Evolutionary conservation across 2,888 invertebrate genomes (phyloP).

Genomic region (Pandemis heparana): DNA sequence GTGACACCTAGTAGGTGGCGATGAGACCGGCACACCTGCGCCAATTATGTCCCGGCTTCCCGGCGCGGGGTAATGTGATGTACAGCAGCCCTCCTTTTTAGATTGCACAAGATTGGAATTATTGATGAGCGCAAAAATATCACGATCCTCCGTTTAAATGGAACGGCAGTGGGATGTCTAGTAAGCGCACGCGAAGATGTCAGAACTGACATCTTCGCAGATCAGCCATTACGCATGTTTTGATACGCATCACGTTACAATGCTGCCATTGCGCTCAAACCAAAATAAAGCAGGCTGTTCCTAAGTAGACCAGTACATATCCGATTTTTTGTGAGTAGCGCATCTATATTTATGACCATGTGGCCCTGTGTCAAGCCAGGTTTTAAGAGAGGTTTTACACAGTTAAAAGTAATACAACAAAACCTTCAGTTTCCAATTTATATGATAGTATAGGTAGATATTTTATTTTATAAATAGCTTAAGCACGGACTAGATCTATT

Average conservation of each 20-base stretch:
- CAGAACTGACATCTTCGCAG: not conserved
- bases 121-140: conserved; percentile 42
- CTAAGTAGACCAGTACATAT: too few species aligned
- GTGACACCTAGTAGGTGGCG: conserved; percentile 65
- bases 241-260: not conserved
- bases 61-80: conserved; percentile 49
- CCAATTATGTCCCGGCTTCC: conserved; percentile 61
- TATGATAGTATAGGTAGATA: too few species aligned
- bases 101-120: conserved; percentile 53
- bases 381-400: too few species aligned
- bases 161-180: conserved; percentile 11
- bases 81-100: conserved; percentile 52
- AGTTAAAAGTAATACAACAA: not conserved
- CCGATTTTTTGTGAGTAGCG: too few species aligned
- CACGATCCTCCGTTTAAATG: conserved; percentile 23
- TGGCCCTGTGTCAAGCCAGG: too few species aligned
- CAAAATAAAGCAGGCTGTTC: too few species aligned
- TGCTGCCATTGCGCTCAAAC: not conserved
- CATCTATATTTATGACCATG: too few species aligned
- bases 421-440: not conserved
- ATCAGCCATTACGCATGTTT: not conserved
- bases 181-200: not conserved
- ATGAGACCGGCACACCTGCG: conserved; percentile 60
- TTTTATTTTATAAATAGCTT: not conserved
- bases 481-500: not conserved